Evolutionary conservation across 2,888 invertebrate genomes (phyloP).

Genomic region (Sepiola atlantica): DNA sequence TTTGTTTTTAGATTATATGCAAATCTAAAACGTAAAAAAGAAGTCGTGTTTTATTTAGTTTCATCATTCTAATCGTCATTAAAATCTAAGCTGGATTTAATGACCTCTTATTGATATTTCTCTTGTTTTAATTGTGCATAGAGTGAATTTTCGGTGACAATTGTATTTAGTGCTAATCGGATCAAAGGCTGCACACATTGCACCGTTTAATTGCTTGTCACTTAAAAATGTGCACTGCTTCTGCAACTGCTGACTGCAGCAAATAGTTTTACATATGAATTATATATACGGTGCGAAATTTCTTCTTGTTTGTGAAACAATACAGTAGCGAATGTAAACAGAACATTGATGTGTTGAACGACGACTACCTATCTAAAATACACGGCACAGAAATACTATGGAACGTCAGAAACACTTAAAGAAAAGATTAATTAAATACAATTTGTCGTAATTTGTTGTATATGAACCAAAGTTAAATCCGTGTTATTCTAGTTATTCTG

Average conservation of each 20-base stretch:
- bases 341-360: too few species aligned
- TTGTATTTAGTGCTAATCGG: background rate
- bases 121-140: background rate
- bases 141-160: background rate
- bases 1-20: background rate
- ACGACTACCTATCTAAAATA: too few species aligned
- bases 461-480: too few species aligned
- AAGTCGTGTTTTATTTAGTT: background rate
- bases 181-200: background rate
- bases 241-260: background rate
- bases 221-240: background rate
- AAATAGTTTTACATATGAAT: too few species aligned
- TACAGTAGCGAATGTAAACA: too few species aligned
- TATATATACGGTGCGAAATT: too few species aligned
- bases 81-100: background rate
- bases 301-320: too few species aligned
- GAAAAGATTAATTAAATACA: too few species aligned
- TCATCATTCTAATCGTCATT: background rate
- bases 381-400: too few species aligned
- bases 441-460: too few species aligned
- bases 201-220: background rate
- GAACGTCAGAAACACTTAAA: too few species aligned
- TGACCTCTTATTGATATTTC: background rate
- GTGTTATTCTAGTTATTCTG: too few species aligned
- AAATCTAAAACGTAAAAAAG: background rate